These are phyloP conservation scores for Polypedilum pembai DNA, from an alignment of 1,140 invertebrate species.

Conservation along the genomic window DNA sequence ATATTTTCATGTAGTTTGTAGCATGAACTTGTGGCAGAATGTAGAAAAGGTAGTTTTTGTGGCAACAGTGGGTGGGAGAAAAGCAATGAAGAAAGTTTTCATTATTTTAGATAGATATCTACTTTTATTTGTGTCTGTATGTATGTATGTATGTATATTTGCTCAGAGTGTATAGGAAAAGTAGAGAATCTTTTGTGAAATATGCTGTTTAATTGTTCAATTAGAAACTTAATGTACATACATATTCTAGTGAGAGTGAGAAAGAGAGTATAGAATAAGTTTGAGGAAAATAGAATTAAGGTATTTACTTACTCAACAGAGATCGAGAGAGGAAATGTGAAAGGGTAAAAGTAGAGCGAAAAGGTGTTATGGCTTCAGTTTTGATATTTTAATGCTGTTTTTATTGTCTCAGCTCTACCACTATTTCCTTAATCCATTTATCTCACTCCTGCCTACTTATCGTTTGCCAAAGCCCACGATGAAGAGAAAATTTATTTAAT, in stretches of 20 bases:
- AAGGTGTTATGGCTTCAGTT: slow-evolving; percentile 2
- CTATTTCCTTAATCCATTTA: neutral
- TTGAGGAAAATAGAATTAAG: no score
- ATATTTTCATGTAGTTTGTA: neutral
- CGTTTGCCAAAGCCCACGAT: neutral
- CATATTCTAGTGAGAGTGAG: no score
- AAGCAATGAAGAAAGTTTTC: neutral
- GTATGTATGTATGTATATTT: neutral
- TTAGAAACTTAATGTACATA: slow-evolving; percentile 23
- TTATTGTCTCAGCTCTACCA: neutral
- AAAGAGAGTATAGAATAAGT: no score
- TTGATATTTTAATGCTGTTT: slow-evolving; percentile 14
- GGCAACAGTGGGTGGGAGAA: neutral
- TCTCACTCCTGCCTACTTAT: neutral
- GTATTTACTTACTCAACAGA: no score
- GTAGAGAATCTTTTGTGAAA: slow-evolving; percentile 20
- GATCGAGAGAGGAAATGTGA: neutral
- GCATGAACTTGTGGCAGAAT: no score
- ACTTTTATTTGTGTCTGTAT: no score
- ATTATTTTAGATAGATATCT: neutral
- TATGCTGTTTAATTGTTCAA: slow-evolving; percentile 28
- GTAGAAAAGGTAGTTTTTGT: no score
- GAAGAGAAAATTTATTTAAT: neutral
- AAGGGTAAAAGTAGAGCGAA: neutral
- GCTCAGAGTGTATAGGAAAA: no score